Percentiles rank a stretch among this genome's conserved stretches.
Evolutionary conservation across 2,797 vertebrate species (phyloP).

Genomic region (Acrossocheilus wenchowensis): DNA sequence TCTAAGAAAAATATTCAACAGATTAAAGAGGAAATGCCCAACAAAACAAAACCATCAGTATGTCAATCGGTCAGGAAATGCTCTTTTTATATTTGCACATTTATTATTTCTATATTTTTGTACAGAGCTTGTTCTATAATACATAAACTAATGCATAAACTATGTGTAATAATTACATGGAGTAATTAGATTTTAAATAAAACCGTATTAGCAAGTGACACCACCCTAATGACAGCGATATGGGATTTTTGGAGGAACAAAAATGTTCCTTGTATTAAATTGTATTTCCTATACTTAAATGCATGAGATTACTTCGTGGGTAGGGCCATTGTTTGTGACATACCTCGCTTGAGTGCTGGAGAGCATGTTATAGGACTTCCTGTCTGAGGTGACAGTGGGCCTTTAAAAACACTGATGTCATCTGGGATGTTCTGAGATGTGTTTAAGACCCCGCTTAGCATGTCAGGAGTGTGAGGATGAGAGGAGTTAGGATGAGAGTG

Average conservation of each 20-base stretch:
- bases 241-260: not conserved
- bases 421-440: constrained; percentile 42
- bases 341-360: constrained; percentile 55
- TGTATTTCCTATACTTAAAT: not conserved
- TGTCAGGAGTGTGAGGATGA: not conserved
- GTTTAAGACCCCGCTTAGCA: constrained; percentile 56
- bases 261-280: not conserved
- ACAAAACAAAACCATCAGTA: not conserved
- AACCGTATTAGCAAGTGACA: not conserved
- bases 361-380: constrained; percentile 58
- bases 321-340: not conserved
- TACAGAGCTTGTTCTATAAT: not conserved
- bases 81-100: not conserved
- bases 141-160: not conserved
- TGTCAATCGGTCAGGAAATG: not conserved
- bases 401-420: constrained; percentile 42
- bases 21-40: constrained; percentile 16
- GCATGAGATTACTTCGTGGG: not conserved
- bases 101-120: not conserved
- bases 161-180: not conserved
- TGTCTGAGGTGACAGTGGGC: constrained; percentile 52
- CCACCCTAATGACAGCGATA: not conserved
- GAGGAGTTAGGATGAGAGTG: constrained; percentile 13
- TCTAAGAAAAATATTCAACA: constrained; percentile 12
- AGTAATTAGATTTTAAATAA: not conserved